Base-by-base conservation (phyloP, 2,113 vertebrate genomes). In the Nothobranchius furzeri region DNA sequence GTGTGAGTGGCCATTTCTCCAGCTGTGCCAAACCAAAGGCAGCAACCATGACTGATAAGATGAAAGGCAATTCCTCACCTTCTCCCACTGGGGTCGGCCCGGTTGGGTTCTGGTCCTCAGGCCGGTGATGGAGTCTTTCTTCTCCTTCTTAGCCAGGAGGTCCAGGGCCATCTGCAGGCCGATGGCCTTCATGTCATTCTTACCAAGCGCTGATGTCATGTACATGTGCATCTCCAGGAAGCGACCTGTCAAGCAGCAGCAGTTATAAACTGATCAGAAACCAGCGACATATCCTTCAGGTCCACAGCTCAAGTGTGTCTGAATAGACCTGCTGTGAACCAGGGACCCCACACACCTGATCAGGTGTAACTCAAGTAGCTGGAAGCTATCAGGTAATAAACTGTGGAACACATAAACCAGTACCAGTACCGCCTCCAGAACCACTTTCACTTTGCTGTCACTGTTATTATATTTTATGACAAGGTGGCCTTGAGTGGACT, bases 221-320 rank as follows among this genome's bases (percentile, higher is more conserved):
- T 95, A 96, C 93, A 96, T 92, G 67, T 96, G 95, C 94, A 97
- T 93, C 89, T 98, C 96, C 86, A 97, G 67, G 82, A 98, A 97
- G 1, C 78, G 71, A 15, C 91, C 95, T 96, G 82, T 0, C 0
- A 35, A 40, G 10, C 53, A 76, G 36, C 24, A 60, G 0, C 40
- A 25, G 9, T 45, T 42, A 47, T 14, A 48, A n/a, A 55, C 30
- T 14, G 20, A 15, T 9, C 30, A 30, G 37, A 6, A 9, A 40
- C 9, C 37, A 40, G 37, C 7, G 9, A 40, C 37, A 40, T 40
- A 45, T 12, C 43, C 43, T 9, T 45, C 43, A 12, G 4, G 3
- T 45, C 43, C 5, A 11, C 43, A 11, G 2, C 8, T 3, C 10
- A 11, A 3, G 7, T 11, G 7, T 9, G 40, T 42, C 10, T 42